Base-by-base conservation (phyloP, 2,113 vertebrate species). In the Tragelaphus imberbis region DNA sequence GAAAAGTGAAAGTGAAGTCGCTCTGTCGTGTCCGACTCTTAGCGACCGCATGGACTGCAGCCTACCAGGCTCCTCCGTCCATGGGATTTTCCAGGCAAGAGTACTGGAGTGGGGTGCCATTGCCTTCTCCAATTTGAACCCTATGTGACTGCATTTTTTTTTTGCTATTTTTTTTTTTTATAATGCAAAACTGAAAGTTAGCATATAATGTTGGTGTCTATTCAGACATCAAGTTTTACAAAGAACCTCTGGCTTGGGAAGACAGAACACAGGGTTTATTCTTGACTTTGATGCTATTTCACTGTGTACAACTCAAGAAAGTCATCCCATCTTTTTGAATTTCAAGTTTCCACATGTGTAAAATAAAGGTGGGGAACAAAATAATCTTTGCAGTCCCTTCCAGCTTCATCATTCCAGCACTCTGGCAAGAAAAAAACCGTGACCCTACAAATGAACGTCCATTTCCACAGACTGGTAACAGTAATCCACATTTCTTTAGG, bases 261-360 rank as follows among this genome's bases (percentile, higher is more conserved):
- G 11, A 84, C 23, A 82, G 65, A 81, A 63, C 28, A 58, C 7
- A 88, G 33, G 15, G 28, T 80, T 96, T 85, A 71, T 56, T 85
- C 68, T 95, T 90, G 44, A 17, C 28, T 88, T 30, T 15, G n/a
- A 94, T 56, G 40, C 44, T 93, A 47, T 51, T 58, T 13, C 30
- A 40, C 33, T 28, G 28, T 55, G 17, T 63, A 21, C 81, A 51
- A 88, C 33, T 85, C 91, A 40, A 40, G 36, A 90, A 88, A 58
- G 56, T 88, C 30, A 87, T 59, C 77, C 27, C 23, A 92, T 65
- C n/a, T 80, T 88, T 92, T 25, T 88, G 40, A 92, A 84, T 71
- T 87, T 96, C 28, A 87, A 68, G 11, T 94, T 90, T 95, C 11
- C 44, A 51, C 58, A 44, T 61, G 55, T 30, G 30, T 96, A 91